Evolutionary conservation across 1,140 invertebrate species (phyloP).

Genomic region (Drosophila kurseongensis): DNA sequence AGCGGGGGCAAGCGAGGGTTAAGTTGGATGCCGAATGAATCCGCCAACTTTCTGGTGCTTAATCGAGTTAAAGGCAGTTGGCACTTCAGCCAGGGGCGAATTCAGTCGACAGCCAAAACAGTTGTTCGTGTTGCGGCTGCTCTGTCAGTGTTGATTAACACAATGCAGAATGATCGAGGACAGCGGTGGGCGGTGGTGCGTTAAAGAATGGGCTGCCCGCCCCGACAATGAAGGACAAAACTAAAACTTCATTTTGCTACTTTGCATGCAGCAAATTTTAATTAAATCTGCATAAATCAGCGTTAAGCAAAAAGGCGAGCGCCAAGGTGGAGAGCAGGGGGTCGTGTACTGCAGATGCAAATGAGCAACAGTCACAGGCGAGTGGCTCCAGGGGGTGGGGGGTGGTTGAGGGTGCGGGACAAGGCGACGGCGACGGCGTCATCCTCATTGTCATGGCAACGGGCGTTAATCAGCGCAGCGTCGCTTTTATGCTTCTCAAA

Average conservation of each 20-base stretch:
- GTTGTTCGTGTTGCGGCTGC: conserved; percentile 72
- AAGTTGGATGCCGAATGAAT: conserved; percentile 7
- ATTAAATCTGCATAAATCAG: conserved; percentile 84
- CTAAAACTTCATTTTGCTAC: conserved; percentile 79
- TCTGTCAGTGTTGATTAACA: conserved; percentile 79
- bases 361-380: conserved; percentile 62
- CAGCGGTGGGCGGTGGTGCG: background rate
- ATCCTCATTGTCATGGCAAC: conserved; percentile 63
- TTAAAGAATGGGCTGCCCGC: conserved; percentile 1
- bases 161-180: conserved; percentile 68
- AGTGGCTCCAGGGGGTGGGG: background rate
- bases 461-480: conserved; percentile 73
- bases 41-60: conserved; percentile 53
- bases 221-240: conserved; percentile 53
- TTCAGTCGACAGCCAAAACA: conserved; percentile 49
- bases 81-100: conserved; percentile 31
- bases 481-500: conserved; percentile 75
- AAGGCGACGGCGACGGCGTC: conserved; percentile 36
- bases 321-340: conserved; percentile 9
- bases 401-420: conserved; percentile 11
- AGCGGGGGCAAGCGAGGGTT: background rate
- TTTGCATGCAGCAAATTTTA: conserved; percentile 78
- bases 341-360: conserved; percentile 60
- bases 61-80: conserved; percentile 73
- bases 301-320: conserved; percentile 60